These are phyloP conservation scores for Argopecten irradians DNA, from an alignment of 1,140 invertebrate genomes.

Conservation along the genomic window DNA sequence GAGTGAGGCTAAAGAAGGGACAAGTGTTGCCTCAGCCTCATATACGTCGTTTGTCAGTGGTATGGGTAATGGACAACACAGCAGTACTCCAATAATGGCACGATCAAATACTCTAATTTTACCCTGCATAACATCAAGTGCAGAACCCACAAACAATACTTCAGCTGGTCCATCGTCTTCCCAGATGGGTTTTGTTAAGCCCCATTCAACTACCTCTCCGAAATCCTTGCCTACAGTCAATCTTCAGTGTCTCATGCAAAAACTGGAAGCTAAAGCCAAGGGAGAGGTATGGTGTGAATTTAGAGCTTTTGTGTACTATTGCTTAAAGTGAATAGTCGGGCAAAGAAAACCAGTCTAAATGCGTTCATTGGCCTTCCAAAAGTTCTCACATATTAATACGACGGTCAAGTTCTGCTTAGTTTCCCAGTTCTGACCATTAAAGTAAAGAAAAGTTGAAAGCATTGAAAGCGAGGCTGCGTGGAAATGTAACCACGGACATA, in stretches of 20 bases:
- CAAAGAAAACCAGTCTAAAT: too few species aligned
- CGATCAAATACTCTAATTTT: neutral
- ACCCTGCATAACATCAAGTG: neutral
- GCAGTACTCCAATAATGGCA: conserved; percentile 29
- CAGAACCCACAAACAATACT: neutral
- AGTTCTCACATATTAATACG: too few species aligned
- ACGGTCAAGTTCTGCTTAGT: too few species aligned
- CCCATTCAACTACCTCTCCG: neutral
- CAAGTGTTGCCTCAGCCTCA: neutral
- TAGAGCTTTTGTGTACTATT: neutral
- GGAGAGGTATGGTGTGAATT: neutral
- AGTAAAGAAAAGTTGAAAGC: too few species aligned
- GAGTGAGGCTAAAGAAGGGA: neutral
- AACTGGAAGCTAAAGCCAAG: conserved; percentile 4
- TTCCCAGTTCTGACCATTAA: too few species aligned
- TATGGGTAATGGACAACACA: conserved; percentile 10
- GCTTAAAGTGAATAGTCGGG: too few species aligned
- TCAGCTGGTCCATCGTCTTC: neutral
- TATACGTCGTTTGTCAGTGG: conserved; percentile 26
- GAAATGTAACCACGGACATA: too few species aligned
- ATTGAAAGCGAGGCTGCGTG: too few species aligned
- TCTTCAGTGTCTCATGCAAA: neutral
- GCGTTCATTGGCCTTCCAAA: too few species aligned
- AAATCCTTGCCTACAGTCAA: neutral
- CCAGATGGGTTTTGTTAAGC: neutral